Conservation (phyloP, 2,888 invertebrate species). For the Papilio demoleus region DNA sequence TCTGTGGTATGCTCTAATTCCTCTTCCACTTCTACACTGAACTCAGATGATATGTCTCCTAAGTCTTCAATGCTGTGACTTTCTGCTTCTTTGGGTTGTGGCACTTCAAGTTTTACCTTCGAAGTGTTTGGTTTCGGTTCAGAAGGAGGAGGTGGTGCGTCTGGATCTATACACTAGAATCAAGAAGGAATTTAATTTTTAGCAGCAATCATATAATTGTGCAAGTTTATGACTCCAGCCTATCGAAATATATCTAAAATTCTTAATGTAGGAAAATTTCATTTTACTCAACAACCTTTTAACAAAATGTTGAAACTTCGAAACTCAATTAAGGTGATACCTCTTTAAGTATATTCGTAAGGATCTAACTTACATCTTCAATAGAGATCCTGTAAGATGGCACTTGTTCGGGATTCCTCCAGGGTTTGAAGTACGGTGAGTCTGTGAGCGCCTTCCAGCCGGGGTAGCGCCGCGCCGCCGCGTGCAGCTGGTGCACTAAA, state of each 20-base stretch:
- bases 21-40: constrained; percentile 78
- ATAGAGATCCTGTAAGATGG: constrained; percentile 87
- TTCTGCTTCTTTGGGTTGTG: constrained; percentile 63
- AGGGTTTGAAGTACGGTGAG: constrained; percentile 91
- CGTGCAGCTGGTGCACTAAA: constrained; percentile 91
- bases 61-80: constrained; percentile 78
- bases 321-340: too few relatives aligned
- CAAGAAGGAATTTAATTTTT: constrained; percentile 38
- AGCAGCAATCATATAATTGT: too few relatives aligned
- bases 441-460: constrained; percentile 91
- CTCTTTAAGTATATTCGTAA: too few relatives aligned
- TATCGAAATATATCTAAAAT: too few relatives aligned
- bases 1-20: constrained; percentile 66
- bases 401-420: constrained; percentile 94
- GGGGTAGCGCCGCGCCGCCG: constrained; percentile 91
- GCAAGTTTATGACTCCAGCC: too few relatives aligned
- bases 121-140: constrained; percentile 73
- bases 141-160: constrained; percentile 65
- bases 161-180: constrained; percentile 75
- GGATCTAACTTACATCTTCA: constrained; percentile 87
- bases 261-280: neutral
- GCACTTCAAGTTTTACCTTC: constrained; percentile 66
- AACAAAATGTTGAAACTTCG: too few relatives aligned
- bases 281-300: constrained; percentile 18
- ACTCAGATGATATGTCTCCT: constrained; percentile 79